Percentiles rank a stretch among this genome's conserved stretches.
Evolutionary conservation across 2,888 invertebrate genomes (phyloP).

Genomic region (Ennomos erosarius): DNA sequence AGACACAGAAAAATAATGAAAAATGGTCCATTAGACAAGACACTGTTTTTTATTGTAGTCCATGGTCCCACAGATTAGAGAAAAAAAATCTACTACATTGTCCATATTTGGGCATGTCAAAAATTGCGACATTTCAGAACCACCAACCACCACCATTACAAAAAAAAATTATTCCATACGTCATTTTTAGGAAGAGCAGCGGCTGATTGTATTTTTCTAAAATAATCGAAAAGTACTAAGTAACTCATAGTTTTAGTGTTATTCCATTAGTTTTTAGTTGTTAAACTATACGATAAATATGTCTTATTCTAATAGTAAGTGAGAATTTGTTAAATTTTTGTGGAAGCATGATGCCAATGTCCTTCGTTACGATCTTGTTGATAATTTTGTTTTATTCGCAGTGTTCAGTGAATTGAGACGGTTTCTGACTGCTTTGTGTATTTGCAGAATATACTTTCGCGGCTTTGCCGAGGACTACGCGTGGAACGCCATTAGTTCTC

Average conservation of each 20-base stretch:
- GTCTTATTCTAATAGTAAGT: conserved; percentile 83
- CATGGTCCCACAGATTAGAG: too few relatives aligned
- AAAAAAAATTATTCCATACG: conserved; percentile 59
- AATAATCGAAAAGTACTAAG: conserved; percentile 70
- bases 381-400: conserved; percentile 41
- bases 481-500: conserved; percentile 97
- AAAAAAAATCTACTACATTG: too few relatives aligned
- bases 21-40: too few relatives aligned
- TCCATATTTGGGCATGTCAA: conserved; percentile 70
- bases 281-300: conserved; percentile 65
- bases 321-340: conserved; percentile 42
- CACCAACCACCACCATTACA: conserved; percentile 67
- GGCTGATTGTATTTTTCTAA: conserved; percentile 76
- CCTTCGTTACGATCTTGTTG: conserved; percentile 42
- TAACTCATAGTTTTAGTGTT: conserved; percentile 57
- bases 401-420: conserved; percentile 42
- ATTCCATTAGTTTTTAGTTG: conserved; percentile 59
- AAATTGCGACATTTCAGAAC: conserved; percentile 36
- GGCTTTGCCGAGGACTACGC: conserved; percentile 96
- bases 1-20: too few relatives aligned
- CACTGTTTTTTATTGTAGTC: neutral
- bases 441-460: conserved; percentile 94
- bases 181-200: conserved; percentile 76
- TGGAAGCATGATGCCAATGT: conserved; percentile 52
- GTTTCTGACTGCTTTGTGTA: conserved; percentile 42